These are phyloP conservation scores for Epizoanthus illoricatus DNA, from an alignment of 92 coral and sea anemone genomes.

Conservation along the genomic window DNA sequence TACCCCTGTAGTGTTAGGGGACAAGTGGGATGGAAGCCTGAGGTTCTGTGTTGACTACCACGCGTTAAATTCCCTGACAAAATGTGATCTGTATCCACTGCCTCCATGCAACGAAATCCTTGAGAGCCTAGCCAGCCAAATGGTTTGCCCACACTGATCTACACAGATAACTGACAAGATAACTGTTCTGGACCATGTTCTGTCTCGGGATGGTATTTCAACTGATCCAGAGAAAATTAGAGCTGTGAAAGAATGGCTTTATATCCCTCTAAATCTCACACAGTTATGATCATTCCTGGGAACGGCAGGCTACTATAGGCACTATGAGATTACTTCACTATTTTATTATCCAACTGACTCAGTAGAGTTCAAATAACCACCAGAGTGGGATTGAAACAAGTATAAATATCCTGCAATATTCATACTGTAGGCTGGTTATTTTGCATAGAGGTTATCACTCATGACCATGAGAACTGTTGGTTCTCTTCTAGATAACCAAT, in stretches of 20 bases:
- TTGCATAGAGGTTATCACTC: too few species aligned
- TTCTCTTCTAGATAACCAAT: too few species aligned
- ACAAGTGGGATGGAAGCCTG: not conserved
- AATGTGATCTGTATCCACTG: conserved; percentile 35
- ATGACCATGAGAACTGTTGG: too few species aligned
- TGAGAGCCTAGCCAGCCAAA: conserved; percentile 42
- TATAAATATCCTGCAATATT: too few species aligned
- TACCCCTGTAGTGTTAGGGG: conserved; percentile 27
- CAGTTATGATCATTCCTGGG: conserved; percentile 42
- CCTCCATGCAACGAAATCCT: conserved; percentile 48
- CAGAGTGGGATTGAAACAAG: too few species aligned
- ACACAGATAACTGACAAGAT: not conserved
- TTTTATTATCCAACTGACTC: too few species aligned
- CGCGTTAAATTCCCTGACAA: conserved; percentile 38
- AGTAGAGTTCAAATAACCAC: too few species aligned
- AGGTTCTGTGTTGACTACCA: conserved; percentile 52
- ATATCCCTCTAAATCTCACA: not conserved
- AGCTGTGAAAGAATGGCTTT: conserved; percentile 29
- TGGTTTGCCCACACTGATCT: conserved; percentile 47
- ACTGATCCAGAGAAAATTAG: conserved; percentile 34
- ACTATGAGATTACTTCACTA: conserved; percentile 4
- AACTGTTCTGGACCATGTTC: conserved; percentile 35
- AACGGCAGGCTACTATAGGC: conserved; percentile 38
- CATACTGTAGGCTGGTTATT: too few species aligned
- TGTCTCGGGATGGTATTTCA: conserved; percentile 29